Percentiles rank a stretch among this genome's conserved stretches.
Conservation (phyloP, 2,888 invertebrate genomes). For the Drosophila suboccidentalis region DNA sequence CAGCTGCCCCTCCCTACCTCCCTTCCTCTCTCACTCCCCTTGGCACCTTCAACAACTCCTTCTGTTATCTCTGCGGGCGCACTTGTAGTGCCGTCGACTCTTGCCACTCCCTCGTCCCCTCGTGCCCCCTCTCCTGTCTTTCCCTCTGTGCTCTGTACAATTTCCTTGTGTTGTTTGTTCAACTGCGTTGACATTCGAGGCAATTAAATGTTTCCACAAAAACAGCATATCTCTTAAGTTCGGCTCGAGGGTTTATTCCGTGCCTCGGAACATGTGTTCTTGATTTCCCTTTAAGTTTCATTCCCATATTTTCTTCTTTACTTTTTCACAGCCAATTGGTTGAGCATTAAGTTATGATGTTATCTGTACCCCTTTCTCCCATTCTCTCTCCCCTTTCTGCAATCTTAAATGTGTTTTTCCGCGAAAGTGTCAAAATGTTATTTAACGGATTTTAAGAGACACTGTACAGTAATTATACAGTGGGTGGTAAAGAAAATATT, state of each 20-base stretch:
- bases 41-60: conserved; percentile 15
- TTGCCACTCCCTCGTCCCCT: conserved; percentile 10
- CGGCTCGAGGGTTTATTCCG: background rate
- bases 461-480: conserved; percentile 28
- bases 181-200: conserved; percentile 78
- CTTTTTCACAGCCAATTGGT: conserved; percentile 75
- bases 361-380: conserved; percentile 24
- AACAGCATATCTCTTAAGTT: conserved; percentile 30
- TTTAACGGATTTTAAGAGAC: conserved; percentile 47
- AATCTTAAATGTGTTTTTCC: conserved; percentile 32
- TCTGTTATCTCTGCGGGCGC: conserved; percentile 52
- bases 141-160: conserved; percentile 34
- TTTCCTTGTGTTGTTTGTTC: conserved; percentile 65
- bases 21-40: conserved; percentile 2
- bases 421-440: conserved; percentile 65
- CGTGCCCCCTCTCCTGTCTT: background rate
- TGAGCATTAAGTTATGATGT: conserved; percentile 70
- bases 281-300: conserved; percentile 64
- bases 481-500: background rate
- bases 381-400: background rate
- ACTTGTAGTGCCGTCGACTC: conserved; percentile 63
- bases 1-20: background rate
- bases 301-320: conserved; percentile 29
- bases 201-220: conserved; percentile 71
- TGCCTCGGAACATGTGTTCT: conserved; percentile 74